A percentile compares a stretch with the other conserved stretches of the same genome.
These are phyloP conservation scores for Salvelinus fontinalis DNA, from an alignment of 2,113 vertebrate genomes.

Conservation along the genomic window DNA sequence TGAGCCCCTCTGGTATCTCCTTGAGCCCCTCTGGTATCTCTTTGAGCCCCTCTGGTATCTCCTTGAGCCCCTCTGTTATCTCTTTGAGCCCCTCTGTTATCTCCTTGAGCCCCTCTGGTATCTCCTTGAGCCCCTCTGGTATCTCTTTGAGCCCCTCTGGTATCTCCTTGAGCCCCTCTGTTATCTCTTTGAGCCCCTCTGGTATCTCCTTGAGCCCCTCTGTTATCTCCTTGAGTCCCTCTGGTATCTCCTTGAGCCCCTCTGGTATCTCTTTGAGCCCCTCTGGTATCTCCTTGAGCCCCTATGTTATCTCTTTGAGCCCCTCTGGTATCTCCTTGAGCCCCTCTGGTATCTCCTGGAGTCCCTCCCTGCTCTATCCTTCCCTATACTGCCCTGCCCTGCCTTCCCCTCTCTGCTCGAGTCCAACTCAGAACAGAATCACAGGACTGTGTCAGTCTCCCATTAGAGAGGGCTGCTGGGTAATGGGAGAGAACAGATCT, in stretches of 20 bases:
- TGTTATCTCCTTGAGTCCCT: constrained; percentile 22
- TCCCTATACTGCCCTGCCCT: no score
- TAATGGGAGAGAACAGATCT: constrained; percentile 9
- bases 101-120: background rate
- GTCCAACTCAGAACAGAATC: constrained; percentile 11
- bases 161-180: no score
- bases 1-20: constrained; percentile 25
- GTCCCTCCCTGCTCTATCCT: constrained; percentile 12
- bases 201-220: constrained; percentile 11
- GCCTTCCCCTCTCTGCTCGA: no score
- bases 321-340: constrained; percentile 25
- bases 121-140: background rate
- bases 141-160: no score
- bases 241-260: constrained; percentile 21
- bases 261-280: constrained; percentile 24
- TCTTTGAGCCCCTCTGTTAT: background rate
- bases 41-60: constrained; percentile 23
- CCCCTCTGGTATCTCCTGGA: constrained; percentile 18
- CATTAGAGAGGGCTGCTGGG: constrained; percentile 1
- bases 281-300: constrained; percentile 23
- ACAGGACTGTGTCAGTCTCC: constrained; percentile 9
- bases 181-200: no score
- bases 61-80: background rate
- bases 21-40: constrained; percentile 25
- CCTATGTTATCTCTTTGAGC: constrained; percentile 25